Evolutionary conservation across 1,140 invertebrate genomes (phyloP).

Genomic region (Elysia chlorotica): DNA sequence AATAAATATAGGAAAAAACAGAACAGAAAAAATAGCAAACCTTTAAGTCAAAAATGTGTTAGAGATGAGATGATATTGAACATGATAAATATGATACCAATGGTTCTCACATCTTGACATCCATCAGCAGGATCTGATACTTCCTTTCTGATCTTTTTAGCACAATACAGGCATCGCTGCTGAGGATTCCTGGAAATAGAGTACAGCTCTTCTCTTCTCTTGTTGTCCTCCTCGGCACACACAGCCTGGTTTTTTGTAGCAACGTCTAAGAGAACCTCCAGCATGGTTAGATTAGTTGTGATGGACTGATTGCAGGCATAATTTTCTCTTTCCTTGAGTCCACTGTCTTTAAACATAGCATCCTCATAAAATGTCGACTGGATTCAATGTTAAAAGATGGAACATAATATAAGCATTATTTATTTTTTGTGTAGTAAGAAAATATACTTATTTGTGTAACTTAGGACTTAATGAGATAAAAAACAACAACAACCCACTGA

Average conservation of each 20-base stretch:
- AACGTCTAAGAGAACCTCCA: background rate
- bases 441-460: too few species aligned
- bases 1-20: too few species aligned
- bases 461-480: too few species aligned
- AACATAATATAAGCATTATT: too few species aligned
- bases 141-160: background rate
- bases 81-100: background rate
- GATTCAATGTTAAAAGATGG: too few species aligned
- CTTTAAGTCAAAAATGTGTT: too few species aligned
- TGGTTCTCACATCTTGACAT: background rate
- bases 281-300: background rate
- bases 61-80: too few species aligned
- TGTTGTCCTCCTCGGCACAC: background rate
- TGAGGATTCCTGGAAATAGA: background rate
- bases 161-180: slow-evolving; percentile 2
- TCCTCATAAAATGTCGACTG: background rate
- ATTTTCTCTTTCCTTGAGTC: background rate
- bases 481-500: too few species aligned
- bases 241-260: background rate
- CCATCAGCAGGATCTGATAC: background rate
- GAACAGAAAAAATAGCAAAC: too few species aligned
- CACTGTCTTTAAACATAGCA: background rate
- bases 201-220: background rate
- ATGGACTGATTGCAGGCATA: background rate
- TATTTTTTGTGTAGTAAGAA: too few species aligned